These are phyloP conservation scores for Monopis laevigella DNA, from an alignment of 2,888 invertebrate genomes.

Conservation along the genomic window DNA sequence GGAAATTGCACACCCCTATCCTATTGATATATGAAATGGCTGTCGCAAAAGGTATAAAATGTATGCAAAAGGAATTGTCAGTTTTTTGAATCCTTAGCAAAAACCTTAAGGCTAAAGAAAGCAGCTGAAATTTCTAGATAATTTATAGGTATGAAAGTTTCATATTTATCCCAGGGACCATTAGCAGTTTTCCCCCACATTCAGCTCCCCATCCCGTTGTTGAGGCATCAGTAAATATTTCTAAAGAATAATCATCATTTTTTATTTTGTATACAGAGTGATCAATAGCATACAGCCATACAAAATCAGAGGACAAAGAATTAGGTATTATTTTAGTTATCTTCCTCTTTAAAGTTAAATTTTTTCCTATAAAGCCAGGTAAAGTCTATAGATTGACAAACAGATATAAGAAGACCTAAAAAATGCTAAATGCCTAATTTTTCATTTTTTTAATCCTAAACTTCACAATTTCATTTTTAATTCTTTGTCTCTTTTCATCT, in stretches of 20 bases:
- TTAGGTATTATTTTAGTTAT: constrained; percentile 2
- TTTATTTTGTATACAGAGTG: neutral
- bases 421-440: constrained; percentile 16
- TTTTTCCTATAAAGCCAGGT: constrained; percentile 16
- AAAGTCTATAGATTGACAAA: too few species aligned
- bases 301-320: neutral
- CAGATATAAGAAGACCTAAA: constrained; percentile 13
- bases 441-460: neutral
- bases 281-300: neutral
- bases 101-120: constrained; percentile 15
- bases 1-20: constrained; percentile 19
- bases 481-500: neutral
- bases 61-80: constrained; percentile 16
- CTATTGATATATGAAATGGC: constrained; percentile 18
- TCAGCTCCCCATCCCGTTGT: constrained; percentile 18
- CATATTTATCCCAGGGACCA: constrained; percentile 16
- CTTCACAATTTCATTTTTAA: neutral
- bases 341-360: neutral
- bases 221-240: constrained; percentile 18
- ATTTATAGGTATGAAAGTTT: constrained; percentile 18
- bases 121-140: constrained; percentile 16
- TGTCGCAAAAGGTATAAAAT: constrained; percentile 20
- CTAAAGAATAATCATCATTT: constrained; percentile 9
- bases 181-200: constrained; percentile 13
- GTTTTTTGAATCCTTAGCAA: constrained; percentile 12